phyloP scores from a whole-genome alignment of 2,113 vertebrate species.

The Phalacrocorax aristotelis region DNA sequence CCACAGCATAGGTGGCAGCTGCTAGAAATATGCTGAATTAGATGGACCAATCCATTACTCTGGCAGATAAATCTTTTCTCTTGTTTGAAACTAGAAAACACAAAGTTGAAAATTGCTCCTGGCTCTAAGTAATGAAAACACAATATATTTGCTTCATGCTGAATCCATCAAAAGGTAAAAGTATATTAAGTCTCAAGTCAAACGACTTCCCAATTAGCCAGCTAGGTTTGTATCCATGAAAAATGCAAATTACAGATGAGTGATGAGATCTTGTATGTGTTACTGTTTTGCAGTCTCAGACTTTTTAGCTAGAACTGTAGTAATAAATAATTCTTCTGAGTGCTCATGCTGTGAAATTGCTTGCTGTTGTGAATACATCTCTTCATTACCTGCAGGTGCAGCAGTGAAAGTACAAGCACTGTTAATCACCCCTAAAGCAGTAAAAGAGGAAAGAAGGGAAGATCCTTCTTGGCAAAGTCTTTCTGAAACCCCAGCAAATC shows the following conservation, averaged over 20 bases:
- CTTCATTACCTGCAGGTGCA: conserved; percentile 18
- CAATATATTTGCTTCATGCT: background rate
- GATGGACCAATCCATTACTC: background rate
- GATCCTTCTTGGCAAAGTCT: background rate
- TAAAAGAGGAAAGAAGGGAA: background rate
- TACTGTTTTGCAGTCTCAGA: conserved; percentile 27
- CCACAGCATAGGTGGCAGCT: background rate
- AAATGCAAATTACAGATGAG: conserved; percentile 42
- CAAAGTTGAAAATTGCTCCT: conserved; percentile 5
- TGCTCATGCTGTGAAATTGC: conserved; percentile 12
- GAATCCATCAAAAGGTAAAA: conserved; percentile 35
- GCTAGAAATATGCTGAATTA: background rate
- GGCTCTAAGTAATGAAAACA: conserved; percentile 15
- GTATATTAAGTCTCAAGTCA: conserved; percentile 35
- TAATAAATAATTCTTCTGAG: conserved; percentile 18
- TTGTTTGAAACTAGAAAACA: conserved; percentile 24
- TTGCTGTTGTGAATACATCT: conserved; percentile 35
- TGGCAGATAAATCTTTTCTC: conserved; percentile 10
- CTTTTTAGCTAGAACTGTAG: background rate
- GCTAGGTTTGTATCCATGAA: conserved; percentile 1
- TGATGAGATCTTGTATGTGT: conserved; percentile 14
- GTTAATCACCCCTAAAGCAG: background rate
- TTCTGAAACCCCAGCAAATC: background rate
- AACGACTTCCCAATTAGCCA: conserved; percentile 24
- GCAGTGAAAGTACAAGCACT: background rate